Conservation (phyloP, 2,888 invertebrate species). For the Lucinisca nassula region DNA sequence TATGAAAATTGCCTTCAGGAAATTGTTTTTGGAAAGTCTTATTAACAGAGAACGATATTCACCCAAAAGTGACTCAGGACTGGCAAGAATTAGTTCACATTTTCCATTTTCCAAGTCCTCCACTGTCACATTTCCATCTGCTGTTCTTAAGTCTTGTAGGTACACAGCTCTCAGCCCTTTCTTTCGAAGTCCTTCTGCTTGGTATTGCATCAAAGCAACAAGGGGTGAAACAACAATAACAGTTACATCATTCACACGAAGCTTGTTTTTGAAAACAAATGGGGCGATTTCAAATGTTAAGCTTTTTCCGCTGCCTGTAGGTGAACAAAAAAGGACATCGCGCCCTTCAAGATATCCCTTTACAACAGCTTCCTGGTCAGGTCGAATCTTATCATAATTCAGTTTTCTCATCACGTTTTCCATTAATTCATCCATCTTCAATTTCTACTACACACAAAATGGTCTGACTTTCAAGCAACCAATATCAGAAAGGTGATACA, state of each 20-base stretch:
- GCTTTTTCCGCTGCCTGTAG: background rate
- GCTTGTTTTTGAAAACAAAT: background rate
- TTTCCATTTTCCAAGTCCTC: background rate
- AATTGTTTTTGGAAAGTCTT: background rate
- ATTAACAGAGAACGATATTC: no score
- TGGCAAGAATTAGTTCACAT: no score
- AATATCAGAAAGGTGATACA: background rate
- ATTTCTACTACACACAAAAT: background rate
- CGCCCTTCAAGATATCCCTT: background rate
- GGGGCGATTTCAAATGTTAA: constrained; percentile 9
- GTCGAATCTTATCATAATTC: background rate
- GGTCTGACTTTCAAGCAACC: background rate
- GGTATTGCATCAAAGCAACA: background rate
- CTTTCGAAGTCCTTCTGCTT: background rate
- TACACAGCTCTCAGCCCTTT: constrained; percentile 6
- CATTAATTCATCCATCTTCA: background rate
- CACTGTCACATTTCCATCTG: background rate
- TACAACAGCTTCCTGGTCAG: background rate
- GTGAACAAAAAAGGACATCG: background rate
- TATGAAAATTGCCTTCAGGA: background rate
- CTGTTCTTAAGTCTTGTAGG: background rate
- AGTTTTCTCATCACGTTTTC: background rate
- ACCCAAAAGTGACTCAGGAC: no score
- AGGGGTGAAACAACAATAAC: constrained; percentile 23
- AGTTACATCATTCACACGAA: background rate